Base-by-base conservation (phyloP, 2,113 vertebrate species). In the Leuciscus idus region DNA sequence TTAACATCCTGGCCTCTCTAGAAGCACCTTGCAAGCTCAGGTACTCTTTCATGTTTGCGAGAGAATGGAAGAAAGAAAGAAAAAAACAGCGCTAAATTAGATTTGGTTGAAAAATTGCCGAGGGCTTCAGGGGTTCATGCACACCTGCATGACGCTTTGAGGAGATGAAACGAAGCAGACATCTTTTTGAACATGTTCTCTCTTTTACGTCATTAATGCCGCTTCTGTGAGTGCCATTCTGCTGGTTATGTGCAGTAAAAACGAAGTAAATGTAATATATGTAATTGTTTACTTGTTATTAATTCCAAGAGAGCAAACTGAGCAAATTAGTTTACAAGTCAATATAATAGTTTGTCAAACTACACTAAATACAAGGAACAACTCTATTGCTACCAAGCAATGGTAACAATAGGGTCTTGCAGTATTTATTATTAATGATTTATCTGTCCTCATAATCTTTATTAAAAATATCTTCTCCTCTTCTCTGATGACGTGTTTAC, bases 1-100 rank as follows among this genome's bases (percentile, higher is more conserved):
- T 95, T 95, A 96, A 95, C 94, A 94, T 91, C 86, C 91, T 92
- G 85, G 93, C 92, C 92, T 93, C 92, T 93, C 93, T 90, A 88
- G 91, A 86, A 92, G 92, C 81, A 39, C 90, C 89, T 92, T 90
- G 89, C 75, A 87, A 82, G 64, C 91, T 91, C 92, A 92, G 92
- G 92, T 93, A 93, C 87, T 87, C 93, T 95, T 95, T 95, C 94
- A 95, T 95, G 94, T 95, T 90, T 52, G 81, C 43, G 48, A 84
- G 84, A 76, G 46, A 52, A 74, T 57, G 85, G 57, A 78, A 62
- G 62, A 52, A 59, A 64, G 30, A 50, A 12, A 23, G 39, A 15
- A 52, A 64, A 43, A 76, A 66, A 78, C 11, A 23, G 68, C 39
- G 79, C 23, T 88, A 86, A 89, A 91, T 91, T 91, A 85, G 87